phyloP scores from a whole-genome alignment of 2,113 vertebrate species.

The Sciurus niger region DNA sequence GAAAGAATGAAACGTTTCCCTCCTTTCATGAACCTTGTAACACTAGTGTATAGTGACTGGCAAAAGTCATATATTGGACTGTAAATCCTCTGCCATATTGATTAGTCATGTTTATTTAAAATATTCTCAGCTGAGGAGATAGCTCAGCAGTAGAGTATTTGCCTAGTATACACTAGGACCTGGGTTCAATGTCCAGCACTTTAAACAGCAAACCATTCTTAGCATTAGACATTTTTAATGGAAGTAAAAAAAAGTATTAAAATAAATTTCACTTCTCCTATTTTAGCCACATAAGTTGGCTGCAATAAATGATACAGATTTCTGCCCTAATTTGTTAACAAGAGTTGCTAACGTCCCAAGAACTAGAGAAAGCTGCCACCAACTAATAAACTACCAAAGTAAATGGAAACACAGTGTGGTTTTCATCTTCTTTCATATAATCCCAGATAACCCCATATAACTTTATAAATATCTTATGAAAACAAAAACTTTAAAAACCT shows the following conservation, averaged over 20 bases:
- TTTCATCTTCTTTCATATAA: constrained; percentile 76
- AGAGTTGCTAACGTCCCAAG: constrained; percentile 70
- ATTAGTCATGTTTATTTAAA: too few species aligned
- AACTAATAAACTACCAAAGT: constrained; percentile 70
- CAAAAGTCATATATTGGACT: too few species aligned
- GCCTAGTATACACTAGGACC: too few species aligned
- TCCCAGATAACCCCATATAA: constrained; percentile 79
- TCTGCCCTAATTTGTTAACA: constrained; percentile 77
- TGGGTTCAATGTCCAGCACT: too few species aligned
- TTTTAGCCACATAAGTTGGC: constrained; percentile 42
- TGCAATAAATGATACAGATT: constrained; percentile 75
- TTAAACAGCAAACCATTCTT: too few species aligned
- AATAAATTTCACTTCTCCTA: constrained; percentile 62
- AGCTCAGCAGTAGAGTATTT: too few species aligned
- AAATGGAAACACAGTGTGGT: constrained; percentile 78
- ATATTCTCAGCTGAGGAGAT: too few species aligned
- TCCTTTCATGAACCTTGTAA: too few species aligned
- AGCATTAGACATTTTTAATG: too few species aligned
- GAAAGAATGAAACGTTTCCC: too few species aligned
- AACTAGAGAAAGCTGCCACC: constrained; percentile 79
- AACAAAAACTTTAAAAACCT: constrained; percentile 79
- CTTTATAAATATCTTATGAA: constrained; percentile 82
- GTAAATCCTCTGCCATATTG: too few species aligned
- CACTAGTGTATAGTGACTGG: too few species aligned
- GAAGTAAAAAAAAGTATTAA: constrained; percentile 68